A percentile compares a stretch with the other conserved stretches of the same genome.
These are phyloP conservation scores for Macquaria australasica DNA, from an alignment of 2,113 vertebrate genomes.

Conservation along the genomic window DNA sequence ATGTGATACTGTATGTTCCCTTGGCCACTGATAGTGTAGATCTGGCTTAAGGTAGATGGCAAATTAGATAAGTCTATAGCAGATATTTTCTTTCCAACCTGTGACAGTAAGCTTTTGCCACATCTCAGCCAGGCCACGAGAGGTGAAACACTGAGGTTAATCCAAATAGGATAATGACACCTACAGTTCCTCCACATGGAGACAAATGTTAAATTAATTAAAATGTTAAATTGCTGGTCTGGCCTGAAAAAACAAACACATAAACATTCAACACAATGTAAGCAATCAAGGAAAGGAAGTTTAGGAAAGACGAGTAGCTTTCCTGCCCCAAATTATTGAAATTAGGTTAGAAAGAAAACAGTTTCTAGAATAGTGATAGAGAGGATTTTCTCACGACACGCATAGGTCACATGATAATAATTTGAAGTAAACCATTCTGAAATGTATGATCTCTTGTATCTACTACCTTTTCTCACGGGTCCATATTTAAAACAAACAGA, in stretches of 20 bases:
- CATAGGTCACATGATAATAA: neutral
- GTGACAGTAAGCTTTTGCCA: slow-evolving; percentile 33
- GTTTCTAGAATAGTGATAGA: neutral
- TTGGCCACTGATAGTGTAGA: too few relatives aligned
- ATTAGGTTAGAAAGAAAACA: neutral
- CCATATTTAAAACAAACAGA: neutral
- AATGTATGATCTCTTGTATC: neutral
- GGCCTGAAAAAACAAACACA: neutral
- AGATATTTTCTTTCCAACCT: neutral
- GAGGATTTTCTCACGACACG: neutral
- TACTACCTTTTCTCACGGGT: neutral
- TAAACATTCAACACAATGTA: neutral
- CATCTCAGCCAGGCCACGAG: neutral
- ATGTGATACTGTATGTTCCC: too few relatives aligned
- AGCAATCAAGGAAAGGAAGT: neutral
- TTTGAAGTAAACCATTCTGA: neutral
- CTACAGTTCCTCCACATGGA: slow-evolving; percentile 12
- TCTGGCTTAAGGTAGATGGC: neutral
- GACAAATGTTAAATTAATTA: rapidly evolving
- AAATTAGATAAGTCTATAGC: neutral
- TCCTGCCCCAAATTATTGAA: neutral
- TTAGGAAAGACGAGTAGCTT: neutral
- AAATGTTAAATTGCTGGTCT: neutral
- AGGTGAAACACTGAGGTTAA: slow-evolving; percentile 32
- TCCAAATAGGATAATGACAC: slow-evolving; percentile 33